Evolutionary conservation across 2,113 vertebrate genomes (phyloP).

Genomic region (Anseranas semipalmata): DNA sequence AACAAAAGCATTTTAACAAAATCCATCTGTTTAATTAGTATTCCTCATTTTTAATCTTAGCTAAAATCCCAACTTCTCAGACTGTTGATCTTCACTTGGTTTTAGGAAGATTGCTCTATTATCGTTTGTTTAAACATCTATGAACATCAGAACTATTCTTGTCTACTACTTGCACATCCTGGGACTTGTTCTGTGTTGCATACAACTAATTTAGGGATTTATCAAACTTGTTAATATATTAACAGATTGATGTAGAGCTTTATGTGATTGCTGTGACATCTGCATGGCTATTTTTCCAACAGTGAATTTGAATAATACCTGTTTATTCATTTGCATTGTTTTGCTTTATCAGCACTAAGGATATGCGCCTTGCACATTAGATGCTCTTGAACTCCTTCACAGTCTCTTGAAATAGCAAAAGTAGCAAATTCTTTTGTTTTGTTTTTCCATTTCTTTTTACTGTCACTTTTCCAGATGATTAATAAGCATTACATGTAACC

Average conservation of each 20-base stretch:
- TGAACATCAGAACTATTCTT: background rate
- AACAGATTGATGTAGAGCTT: background rate
- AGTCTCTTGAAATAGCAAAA: background rate
- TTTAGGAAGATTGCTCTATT: background rate
- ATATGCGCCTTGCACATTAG: background rate
- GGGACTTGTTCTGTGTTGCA: background rate
- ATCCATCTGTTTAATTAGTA: background rate
- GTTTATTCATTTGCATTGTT: background rate
- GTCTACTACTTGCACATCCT: background rate
- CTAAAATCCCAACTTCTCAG: background rate
- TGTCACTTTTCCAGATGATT: background rate
- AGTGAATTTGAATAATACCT: background rate
- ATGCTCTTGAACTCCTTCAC: background rate
- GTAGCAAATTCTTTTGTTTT: background rate
- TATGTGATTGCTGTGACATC: background rate
- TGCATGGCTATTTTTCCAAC: background rate
- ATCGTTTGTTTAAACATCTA: background rate
- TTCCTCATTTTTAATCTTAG: background rate
- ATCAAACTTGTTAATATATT: background rate
- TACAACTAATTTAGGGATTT: background rate
- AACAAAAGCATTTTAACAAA: too few species aligned
- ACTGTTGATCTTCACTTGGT: background rate
- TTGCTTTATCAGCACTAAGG: background rate
- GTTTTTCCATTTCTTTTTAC: background rate
- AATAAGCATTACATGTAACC: background rate